Percentiles rank a stretch among this genome's conserved stretches.
These are phyloP conservation scores for Ceuthmochares aereus DNA, from an alignment of 2,113 vertebrate species.

Conservation along the genomic window DNA sequence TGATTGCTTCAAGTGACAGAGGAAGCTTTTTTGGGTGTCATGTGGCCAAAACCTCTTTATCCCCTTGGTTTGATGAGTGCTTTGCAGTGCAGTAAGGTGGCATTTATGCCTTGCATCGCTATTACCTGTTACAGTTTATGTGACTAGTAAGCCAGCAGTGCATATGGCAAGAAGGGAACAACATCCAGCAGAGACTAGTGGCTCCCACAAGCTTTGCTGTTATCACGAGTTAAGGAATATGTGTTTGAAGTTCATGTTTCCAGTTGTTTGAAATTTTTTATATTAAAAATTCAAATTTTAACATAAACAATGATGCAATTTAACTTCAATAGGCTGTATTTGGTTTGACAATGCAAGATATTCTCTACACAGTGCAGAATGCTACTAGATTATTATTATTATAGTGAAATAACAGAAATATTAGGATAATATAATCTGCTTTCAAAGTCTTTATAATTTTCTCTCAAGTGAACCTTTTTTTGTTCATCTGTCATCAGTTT, in stretches of 20 bases:
- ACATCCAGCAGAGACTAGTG: neutral
- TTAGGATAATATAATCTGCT: neutral
- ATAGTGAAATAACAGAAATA: conserved; percentile 1
- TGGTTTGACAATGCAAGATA: neutral
- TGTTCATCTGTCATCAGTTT: neutral
- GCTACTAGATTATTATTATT: neutral
- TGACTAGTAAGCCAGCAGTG: neutral
- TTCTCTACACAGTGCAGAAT: neutral
- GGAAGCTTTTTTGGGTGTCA: neutral
- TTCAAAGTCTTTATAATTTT: neutral
- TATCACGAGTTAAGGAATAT: neutral
- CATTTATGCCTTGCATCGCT: neutral
- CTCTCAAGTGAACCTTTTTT: neutral
- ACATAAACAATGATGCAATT: neutral
- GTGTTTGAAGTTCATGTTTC: neutral
- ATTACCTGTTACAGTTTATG: neutral
- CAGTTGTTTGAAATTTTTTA: neutral
- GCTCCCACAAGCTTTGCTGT: neutral
- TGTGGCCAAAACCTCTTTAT: neutral
- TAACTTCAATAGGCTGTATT: neutral
- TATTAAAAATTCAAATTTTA: neutral
- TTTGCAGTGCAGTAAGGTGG: neutral
- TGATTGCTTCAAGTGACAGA: neutral
- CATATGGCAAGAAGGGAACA: neutral
- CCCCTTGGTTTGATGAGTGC: neutral